These are phyloP conservation scores for Thunnus thynnus DNA, from an alignment of 2,113 vertebrate genomes.

Conservation along the genomic window DNA sequence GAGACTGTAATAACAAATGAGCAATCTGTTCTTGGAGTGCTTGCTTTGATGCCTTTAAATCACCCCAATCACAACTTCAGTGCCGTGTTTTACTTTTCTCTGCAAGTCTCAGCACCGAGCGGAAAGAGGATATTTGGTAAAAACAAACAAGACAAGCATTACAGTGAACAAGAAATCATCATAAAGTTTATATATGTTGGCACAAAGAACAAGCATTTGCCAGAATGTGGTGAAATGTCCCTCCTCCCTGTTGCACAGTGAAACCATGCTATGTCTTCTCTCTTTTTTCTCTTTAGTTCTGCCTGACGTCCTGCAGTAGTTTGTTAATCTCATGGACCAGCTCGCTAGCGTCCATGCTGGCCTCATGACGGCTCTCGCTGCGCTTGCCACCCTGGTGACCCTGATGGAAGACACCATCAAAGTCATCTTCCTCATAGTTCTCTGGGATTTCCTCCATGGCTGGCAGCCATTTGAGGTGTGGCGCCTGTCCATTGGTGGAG, in stretches of 20 bases:
- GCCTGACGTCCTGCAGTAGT: constrained; percentile 94
- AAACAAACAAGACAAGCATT: constrained; percentile 66
- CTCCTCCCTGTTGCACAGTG: constrained; percentile 2
- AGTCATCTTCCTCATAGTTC: constrained; percentile 97
- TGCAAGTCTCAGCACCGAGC: constrained; percentile 36
- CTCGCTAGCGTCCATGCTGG: constrained; percentile 93
- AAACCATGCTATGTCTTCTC: constrained; percentile 19
- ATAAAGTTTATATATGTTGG: constrained; percentile 56
- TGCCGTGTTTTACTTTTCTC: constrained; percentile 43
- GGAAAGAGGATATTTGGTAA: constrained; percentile 58
- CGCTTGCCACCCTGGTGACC: constrained; percentile 86
- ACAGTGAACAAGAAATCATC: constrained; percentile 61
- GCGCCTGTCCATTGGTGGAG: constrained; percentile 84
- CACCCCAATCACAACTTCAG: constrained; percentile 53
- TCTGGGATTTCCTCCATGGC: constrained; percentile 99
- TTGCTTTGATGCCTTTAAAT: constrained; percentile 62
- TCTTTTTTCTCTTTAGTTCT: constrained; percentile 85
- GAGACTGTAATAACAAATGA: constrained; percentile 35
- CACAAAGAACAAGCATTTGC: constrained; percentile 56
- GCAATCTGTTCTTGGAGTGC: constrained; percentile 47
- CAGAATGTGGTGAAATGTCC: constrained; percentile 49
- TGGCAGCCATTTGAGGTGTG: constrained; percentile 95
- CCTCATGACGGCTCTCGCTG: constrained; percentile 90
- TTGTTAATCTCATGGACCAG: constrained; percentile 98
- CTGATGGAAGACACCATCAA: constrained; percentile 91